phyloP scores from a whole-genome alignment of 2,888 invertebrate genomes.

The Volucella inanis region DNA sequence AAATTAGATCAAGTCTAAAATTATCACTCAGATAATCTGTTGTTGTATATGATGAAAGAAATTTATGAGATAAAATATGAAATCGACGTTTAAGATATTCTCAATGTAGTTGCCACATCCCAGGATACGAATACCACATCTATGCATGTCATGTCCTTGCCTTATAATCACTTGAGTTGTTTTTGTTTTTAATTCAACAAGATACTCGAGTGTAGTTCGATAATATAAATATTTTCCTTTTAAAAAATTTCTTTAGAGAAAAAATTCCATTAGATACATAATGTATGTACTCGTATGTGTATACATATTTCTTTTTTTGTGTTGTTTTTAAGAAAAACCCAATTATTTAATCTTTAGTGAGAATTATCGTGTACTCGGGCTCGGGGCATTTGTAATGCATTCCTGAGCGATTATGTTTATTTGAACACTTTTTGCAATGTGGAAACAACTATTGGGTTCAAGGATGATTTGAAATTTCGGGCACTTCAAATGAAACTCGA shows the following conservation, averaged over 20 bases:
- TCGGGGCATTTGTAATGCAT: not conserved
- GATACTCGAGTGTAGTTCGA: slow-evolving; percentile 2
- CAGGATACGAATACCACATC: slow-evolving; percentile 25
- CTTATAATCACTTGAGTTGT: slow-evolving; percentile 16
- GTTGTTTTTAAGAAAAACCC: slow-evolving; percentile 4
- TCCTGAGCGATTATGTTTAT: too few species aligned
- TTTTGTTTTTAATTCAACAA: not conserved
- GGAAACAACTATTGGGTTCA: too few species aligned
- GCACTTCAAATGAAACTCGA: too few species aligned
- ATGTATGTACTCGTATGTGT: not conserved
- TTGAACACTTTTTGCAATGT: too few species aligned
- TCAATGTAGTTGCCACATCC: slow-evolving; percentile 16
- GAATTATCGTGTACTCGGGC: not conserved
- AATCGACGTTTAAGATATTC: slow-evolving; percentile 22
- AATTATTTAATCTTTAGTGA: slow-evolving; percentile 23
- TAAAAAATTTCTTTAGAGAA: slow-evolving; percentile 15
- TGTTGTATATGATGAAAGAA: not conserved
- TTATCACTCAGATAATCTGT: slow-evolving; percentile 33
- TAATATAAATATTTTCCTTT: slow-evolving; percentile 17
- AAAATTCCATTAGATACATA: not conserved
- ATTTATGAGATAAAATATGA: not conserved
- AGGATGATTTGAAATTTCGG: too few species aligned
- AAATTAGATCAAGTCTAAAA: slow-evolving; percentile 52
- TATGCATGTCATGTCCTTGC: slow-evolving; percentile 5
- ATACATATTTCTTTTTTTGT: not conserved